Percentiles rank a stretch among this genome's conserved stretches.
These are phyloP conservation scores for Cepphus grylle DNA, from an alignment of 2,113 vertebrate species.

Conservation along the genomic window DNA sequence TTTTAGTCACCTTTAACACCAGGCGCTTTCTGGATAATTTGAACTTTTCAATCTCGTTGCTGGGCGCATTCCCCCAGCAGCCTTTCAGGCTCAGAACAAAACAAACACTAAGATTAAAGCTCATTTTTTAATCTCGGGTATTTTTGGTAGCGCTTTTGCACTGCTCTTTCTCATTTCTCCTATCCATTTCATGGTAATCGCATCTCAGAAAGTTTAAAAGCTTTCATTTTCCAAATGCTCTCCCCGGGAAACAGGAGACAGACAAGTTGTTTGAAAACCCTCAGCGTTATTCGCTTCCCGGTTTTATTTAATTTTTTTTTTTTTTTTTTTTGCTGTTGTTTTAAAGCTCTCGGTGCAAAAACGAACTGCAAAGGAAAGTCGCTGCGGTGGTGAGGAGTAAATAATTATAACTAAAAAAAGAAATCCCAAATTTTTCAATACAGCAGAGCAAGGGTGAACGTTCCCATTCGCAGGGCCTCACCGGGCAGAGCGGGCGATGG, in stretches of 20 bases:
- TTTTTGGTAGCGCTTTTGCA: not conserved
- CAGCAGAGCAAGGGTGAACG: not conserved
- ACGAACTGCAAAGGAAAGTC: not conserved
- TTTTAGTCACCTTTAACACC: not conserved
- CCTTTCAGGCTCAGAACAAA: not conserved
- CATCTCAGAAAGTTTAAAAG: not conserved
- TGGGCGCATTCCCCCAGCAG: not conserved
- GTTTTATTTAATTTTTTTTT: not conserved
- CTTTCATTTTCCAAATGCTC: not conserved
- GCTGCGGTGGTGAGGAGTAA: not conserved
- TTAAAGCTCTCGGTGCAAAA: not conserved
- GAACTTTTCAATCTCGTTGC: not conserved
- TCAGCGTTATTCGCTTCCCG: not conserved
- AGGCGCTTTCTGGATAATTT: fast-evolving
- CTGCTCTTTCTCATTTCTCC: not conserved
- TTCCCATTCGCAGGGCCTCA: not conserved
- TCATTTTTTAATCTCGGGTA: not conserved
- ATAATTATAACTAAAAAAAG: not conserved
- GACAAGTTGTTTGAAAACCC: not conserved
- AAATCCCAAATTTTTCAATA: not conserved
- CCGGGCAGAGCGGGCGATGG: not conserved
- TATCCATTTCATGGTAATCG: not conserved
- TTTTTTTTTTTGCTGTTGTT: not conserved
- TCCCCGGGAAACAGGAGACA: not conserved
- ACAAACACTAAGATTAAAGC: not conserved